Base-by-base conservation (phyloP, 2,797 vertebrate genomes). In the Parotocinclus haroldoi region DNA sequence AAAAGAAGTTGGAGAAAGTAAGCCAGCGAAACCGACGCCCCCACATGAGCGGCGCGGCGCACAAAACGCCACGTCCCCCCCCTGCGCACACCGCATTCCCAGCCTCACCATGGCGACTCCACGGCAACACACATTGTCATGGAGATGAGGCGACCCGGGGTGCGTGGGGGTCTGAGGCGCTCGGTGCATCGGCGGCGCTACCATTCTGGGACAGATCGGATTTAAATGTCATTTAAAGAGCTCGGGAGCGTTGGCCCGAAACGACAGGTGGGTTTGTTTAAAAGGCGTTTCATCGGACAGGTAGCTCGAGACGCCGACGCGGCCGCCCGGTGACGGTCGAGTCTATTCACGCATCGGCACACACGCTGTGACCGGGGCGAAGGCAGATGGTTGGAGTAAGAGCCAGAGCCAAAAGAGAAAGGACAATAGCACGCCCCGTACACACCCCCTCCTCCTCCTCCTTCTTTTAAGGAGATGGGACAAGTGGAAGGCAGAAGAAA, bases 81-180 rank as follows among this genome's bases (percentile, higher is more conserved):
- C 80, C 76, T 83, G 77, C 40, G 44, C 16, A 55, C 61, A 63
- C 27, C 27, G 80, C 81, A 94, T 94, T 91, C 91, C 89, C 91
- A 88, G 79, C 83, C 91, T 93, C 93, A 92, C 93, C 91, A 93
- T 93, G 89, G 92, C 87, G 71, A 94, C 93, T 84, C 88, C 84
- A 89, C 80, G 76, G 89, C 88, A 91, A 90, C 88, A 82, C 82
- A 82, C 79, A 92, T 99, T 99, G 94, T 98, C 92, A 98, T 99
- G 95, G 92, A 98, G 95, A 99, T 98, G 90, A 85, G 83, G 81
- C 84, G 68, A 86, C 83, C 84, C 77, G 57, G 77, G 81, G 49
- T 50, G 71, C 72, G 75, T 73, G 76, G 75, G 73, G 69, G 72
- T 52, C 27, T 11, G 48, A 50, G 45, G 79, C 44, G 66, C 40